These are phyloP conservation scores for Celastrina argiolus DNA, from an alignment of 2,888 invertebrate genomes.

Conservation along the genomic window DNA sequence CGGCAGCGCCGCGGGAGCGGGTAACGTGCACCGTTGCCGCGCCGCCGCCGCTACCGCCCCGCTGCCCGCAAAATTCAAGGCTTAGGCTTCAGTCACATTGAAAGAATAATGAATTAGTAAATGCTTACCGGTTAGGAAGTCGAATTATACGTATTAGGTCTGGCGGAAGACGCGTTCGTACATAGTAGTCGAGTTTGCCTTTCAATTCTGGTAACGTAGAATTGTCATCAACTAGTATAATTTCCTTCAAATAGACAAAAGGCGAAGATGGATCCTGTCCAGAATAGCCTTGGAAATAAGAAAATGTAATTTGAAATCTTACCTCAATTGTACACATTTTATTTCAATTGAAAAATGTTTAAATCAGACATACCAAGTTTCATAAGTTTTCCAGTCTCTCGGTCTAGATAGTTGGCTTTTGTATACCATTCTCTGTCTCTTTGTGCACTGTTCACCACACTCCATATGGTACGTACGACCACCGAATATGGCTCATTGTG, in stretches of 20 bases:
- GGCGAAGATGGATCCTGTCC: conserved; percentile 64
- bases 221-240: conserved; percentile 96
- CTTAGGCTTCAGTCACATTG: too few relatives aligned
- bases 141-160: conserved; percentile 82
- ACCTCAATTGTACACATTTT: not conserved
- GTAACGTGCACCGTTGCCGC: too few relatives aligned
- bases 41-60: too few relatives aligned
- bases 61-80: too few relatives aligned
- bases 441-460: conserved; percentile 88
- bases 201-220: conserved; percentile 87
- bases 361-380: conserved; percentile 44
- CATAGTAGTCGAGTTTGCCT: conserved; percentile 87
- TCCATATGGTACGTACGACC: conserved; percentile 90
- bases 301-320: not conserved
- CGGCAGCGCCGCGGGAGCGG: too few relatives aligned
- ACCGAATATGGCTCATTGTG: conserved; percentile 94
- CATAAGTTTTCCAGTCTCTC: conserved; percentile 48
- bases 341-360: not conserved
- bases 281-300: conserved; percentile 49
- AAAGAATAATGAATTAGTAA: not conserved
- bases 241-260: conserved; percentile 86
- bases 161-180: conserved; percentile 82
- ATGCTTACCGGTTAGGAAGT: conserved; percentile 80
- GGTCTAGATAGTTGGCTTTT: conserved; percentile 51
- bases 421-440: conserved; percentile 56